Evolutionary conservation across 2,888 invertebrate genomes (phyloP).

Genomic region (Agrochola lychnidis): DNA sequence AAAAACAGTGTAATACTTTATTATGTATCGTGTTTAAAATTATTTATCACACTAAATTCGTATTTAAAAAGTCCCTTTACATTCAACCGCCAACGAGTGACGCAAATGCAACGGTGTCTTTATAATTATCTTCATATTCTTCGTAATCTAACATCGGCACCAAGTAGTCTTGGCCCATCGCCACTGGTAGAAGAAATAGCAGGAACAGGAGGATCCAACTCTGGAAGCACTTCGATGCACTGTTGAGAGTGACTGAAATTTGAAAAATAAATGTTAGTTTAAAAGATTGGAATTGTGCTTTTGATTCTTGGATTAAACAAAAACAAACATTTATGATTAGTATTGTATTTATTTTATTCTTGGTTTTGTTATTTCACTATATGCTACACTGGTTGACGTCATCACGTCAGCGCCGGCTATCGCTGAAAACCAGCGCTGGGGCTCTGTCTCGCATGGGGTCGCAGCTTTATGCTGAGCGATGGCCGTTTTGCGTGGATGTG

Average conservation of each 20-base stretch:
- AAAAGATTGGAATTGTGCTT: background rate
- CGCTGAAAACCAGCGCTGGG: too few species aligned
- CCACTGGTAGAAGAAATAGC: constrained; percentile 80
- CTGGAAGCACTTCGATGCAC: constrained; percentile 73
- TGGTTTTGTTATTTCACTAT: too few species aligned
- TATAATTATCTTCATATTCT: constrained; percentile 70
- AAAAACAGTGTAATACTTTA: constrained; percentile 51
- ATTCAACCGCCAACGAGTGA: constrained; percentile 78
- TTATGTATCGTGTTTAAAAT: constrained; percentile 47
- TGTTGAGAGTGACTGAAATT: constrained; percentile 85
- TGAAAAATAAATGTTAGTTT: constrained; percentile 25
- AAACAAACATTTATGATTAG: too few species aligned
- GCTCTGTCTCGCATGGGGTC: too few species aligned
- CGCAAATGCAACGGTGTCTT: constrained; percentile 56
- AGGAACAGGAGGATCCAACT: constrained; percentile 82
- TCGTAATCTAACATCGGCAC: constrained; percentile 65
- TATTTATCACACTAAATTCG: constrained; percentile 66
- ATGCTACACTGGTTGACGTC: too few species aligned
- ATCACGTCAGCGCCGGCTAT: too few species aligned
- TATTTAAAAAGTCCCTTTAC: constrained; percentile 39
- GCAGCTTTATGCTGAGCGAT: too few species aligned
- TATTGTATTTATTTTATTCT: too few species aligned
- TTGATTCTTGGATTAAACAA: too few species aligned
- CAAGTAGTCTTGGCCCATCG: constrained; percentile 75
- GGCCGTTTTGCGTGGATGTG: too few species aligned